Percentiles rank a stretch among this genome's conserved stretches.
These are phyloP conservation scores for Cheilosia pagana DNA, from an alignment of 2,888 invertebrate genomes.

Conservation along the genomic window DNA sequence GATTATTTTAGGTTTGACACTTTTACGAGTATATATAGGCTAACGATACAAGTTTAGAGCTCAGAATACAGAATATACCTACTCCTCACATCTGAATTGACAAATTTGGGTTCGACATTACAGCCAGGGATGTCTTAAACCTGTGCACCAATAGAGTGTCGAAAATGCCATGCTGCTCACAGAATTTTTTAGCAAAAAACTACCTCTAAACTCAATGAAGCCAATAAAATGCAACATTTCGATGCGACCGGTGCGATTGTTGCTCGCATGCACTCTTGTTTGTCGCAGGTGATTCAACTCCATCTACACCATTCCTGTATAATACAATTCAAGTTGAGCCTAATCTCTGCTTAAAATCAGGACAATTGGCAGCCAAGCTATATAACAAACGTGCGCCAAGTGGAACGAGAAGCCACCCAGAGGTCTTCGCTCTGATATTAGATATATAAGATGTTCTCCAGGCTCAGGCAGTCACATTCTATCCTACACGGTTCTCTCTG, in stretches of 20 bases:
- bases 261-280: constrained; percentile 9
- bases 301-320: constrained; percentile 17
- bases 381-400: constrained; percentile 60
- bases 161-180: not conserved
- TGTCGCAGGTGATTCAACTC: not conserved
- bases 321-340: constrained; percentile 60
- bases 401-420: constrained; percentile 70
- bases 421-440: constrained; percentile 55
- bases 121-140: too few species aligned
- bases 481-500: constrained; percentile 44
- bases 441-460: constrained; percentile 46
- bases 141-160: too few species aligned
- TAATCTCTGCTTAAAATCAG: constrained; percentile 64
- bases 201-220: constrained; percentile 30
- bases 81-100: too few species aligned
- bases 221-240: constrained; percentile 53
- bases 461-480: constrained; percentile 4
- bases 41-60: too few species aligned
- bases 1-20: too few species aligned
- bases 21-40: too few species aligned
- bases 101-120: too few species aligned
- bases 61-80: too few species aligned
- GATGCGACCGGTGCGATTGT: constrained; percentile 31
- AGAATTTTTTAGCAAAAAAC: not conserved
- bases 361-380: constrained; percentile 61